Conservation (phyloP, 2,888 invertebrate species). For the Ormyrus rosae region DNA sequence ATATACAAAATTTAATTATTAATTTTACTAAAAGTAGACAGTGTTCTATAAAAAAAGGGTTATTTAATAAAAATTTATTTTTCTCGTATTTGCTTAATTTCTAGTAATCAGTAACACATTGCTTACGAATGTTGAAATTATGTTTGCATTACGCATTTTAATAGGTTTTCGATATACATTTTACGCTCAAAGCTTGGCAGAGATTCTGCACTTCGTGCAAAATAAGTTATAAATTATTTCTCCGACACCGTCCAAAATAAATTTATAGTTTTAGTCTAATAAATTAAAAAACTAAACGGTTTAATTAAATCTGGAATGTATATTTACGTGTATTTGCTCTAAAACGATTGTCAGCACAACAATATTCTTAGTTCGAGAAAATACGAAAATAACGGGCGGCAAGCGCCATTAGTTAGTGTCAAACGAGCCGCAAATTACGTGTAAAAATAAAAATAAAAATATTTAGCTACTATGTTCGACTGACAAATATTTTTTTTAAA, state of each 20-base stretch:
- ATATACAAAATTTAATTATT: no score
- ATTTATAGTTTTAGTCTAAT: slow-evolving; percentile 14
- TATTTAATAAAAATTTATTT: no score
- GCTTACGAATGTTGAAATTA: no score
- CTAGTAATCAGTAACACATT: no score
- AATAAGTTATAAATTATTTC: slow-evolving; percentile 28
- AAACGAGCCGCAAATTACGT: slow-evolving; percentile 1
- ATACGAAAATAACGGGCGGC: slow-evolving; percentile 8
- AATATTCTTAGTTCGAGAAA: background rate
- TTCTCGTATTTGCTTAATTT: no score
- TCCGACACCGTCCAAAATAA: slow-evolving; percentile 15
- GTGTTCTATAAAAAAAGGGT: no score
- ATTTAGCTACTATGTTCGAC: background rate
- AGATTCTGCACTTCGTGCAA: background rate
- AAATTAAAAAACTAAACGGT: slow-evolving; percentile 10
- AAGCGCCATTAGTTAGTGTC: slow-evolving; percentile 30
- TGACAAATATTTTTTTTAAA: background rate
- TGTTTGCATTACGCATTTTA: background rate
- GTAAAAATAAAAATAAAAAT: slow-evolving; percentile 20
- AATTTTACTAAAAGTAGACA: no score
- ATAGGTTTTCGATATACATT: background rate
- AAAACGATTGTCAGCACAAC: background rate
- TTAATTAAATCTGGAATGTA: background rate
- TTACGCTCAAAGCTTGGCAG: slow-evolving; percentile 8
- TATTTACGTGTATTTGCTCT: background rate